Evolutionary conservation across 2,888 invertebrate genomes (phyloP), one percentile per base, ranked within the genome.

Genomic region (Periphyllus acericola): DNA sequence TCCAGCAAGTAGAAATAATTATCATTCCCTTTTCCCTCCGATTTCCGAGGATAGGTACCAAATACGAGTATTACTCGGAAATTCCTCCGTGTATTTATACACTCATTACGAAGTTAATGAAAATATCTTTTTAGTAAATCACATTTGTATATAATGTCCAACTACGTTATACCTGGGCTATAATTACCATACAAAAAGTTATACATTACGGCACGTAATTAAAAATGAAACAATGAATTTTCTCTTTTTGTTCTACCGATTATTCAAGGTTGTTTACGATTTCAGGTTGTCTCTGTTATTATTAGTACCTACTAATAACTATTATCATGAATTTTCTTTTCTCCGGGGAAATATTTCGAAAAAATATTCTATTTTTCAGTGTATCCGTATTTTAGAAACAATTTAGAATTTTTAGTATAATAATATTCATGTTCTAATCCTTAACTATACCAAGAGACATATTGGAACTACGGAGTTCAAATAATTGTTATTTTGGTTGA

Each of bases 141-240:
- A 68, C 29, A 81, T 81, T 32, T 21, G 21, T 25, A 3, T 6
- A 25, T 25, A 8, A 60, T 29, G 34, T 34, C 36, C 11, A 40
- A 66, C 34, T 19, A 68, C 40, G 68, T 68, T 29, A 25, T 60
- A 60, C 60, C 5, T 68, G 46, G 68, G 46, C 29, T 81, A 29
- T 81, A 81, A 68, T 81, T 81, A 81, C 6, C 40, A 81, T 25
- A 66, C 68, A 81, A 68, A 68, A 11, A 68, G 68, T 68, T 68
- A 19, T 81, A 40, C 29, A n/a, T 25, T 68, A 21, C 29, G 68
- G 29, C 29, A 9, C 68, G 68, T 68, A 68, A 29, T 29, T 66
- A 68, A 66, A 81, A 68, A 32, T n/a, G 25, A 81, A 81, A 81
- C 68, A 81, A 81, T 46, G 40, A 3, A 81, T 81, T 68, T 46